phyloP scores from a whole-genome alignment of 2,888 invertebrate genomes.

The Stratiomys singularior region DNA sequence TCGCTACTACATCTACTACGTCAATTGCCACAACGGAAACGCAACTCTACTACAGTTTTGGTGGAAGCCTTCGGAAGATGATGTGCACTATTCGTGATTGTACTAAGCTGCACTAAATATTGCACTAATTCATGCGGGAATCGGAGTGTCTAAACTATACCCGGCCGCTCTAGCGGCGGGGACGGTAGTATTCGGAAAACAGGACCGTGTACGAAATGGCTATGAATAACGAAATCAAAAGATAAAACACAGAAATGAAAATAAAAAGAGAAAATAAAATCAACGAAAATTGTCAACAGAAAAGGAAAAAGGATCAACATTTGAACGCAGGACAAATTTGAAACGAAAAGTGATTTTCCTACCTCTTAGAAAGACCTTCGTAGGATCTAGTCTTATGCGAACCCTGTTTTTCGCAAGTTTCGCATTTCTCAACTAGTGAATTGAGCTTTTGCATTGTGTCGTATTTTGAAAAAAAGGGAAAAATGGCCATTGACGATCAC shows the following conservation, averaged over 20 bases:
- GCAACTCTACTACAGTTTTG: conserved; percentile 16
- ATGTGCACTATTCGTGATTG: conserved; percentile 25
- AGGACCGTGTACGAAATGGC: conserved; percentile 61
- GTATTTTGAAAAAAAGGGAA: too few species aligned
- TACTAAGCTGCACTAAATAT: conserved; percentile 18
- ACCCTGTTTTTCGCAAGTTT: too few species aligned
- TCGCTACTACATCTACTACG: conserved; percentile 15
- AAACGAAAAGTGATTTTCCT: background rate
- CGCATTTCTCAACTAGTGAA: too few species aligned
- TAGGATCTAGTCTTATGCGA: too few species aligned
- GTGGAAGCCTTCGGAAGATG: conserved; percentile 44
- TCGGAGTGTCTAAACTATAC: conserved; percentile 18
- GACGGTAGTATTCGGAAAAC: background rate
- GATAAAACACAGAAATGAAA: conserved; percentile 22
- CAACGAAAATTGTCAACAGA: conserved; percentile 4
- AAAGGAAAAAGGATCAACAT: conserved; percentile 41
- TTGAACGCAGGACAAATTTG: background rate
- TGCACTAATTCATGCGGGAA: conserved; percentile 40
- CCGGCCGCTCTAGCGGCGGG: background rate
- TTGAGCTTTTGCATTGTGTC: too few species aligned
- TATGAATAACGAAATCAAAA: conserved; percentile 57
- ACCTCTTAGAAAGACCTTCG: background rate
- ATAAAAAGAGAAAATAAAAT: conserved; percentile 32
- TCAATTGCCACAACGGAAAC: conserved; percentile 33
- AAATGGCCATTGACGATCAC: too few species aligned